Base-by-base conservation (phyloP, 1,140 invertebrate species). In the honey bee (Apis mellifera) region DNA sequence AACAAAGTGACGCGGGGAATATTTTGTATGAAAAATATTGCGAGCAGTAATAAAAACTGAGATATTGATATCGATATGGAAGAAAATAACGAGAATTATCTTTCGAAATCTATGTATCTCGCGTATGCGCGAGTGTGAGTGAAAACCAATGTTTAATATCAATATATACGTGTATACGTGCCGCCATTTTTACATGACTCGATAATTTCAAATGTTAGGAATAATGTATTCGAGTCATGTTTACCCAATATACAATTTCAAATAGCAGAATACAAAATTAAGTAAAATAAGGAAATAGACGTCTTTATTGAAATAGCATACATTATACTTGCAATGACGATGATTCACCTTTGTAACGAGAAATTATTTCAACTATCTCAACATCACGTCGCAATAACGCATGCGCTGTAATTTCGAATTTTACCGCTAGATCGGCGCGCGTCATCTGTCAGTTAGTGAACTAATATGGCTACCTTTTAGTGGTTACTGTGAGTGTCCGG, bases 391-490 rank as follows among this genome's bases (percentile, higher is more conserved):
- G 7, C 60, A 3, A 50, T 12, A 9, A 11, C 15, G 21, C 11
- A 50, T 2, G 15, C n/a, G 2, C 19, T 23, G 15, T 72, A 78
- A 83, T 83, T 83, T 83, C 32, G n/a, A 65, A 52, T 52, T 48
- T 79, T 32, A 23, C 59, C 59, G 59, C 68, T 52, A 7, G 68
- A 57, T 21, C 3, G 11, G 12, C 32, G 75, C 65, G 81, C 81
- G 57, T 68, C 66, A 78, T 32, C 55, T 26, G 79, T 76, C 48
- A 55, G 7, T 42, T 9, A 32, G 15, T 17, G 64, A 17, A 64
- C 66, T 17, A 78, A 82, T 82, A 82, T 64, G 81, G 81, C 57
- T 7, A 8, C 66, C 50, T 21, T 59, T 21, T 2, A 19, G n/a
- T 70, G 48, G 54, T 68, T 32, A 54, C 4, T 54, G 54, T 32